Conservation (phyloP, 2,797 vertebrate genomes). For the Typhlichthys subterraneus region DNA sequence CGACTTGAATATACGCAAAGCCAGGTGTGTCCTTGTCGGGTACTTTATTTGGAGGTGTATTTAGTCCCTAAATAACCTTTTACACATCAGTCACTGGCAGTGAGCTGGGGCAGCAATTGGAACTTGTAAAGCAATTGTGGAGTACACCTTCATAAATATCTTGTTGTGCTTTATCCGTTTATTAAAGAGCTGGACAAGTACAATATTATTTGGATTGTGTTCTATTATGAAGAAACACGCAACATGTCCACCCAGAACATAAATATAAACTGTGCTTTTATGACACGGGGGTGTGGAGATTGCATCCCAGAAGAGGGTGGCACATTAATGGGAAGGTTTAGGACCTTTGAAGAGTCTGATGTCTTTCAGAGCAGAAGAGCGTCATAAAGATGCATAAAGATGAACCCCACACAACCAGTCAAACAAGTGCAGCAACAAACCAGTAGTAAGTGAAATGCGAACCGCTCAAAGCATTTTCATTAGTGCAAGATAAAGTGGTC, state of each 20-base stretch:
- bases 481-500: too few relatives aligned
- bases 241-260: constrained; percentile 46
- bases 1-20: too few relatives aligned
- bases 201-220: constrained; percentile 7
- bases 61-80: too few relatives aligned
- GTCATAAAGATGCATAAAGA: constrained; percentile 53
- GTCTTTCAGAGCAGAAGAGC: constrained; percentile 4
- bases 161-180: too few relatives aligned
- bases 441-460: constrained; percentile 16
- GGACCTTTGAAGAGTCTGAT: constrained; percentile 32
- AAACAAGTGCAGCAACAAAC: constrained; percentile 1
- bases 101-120: too few relatives aligned
- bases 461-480: constrained; percentile 31
- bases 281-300: constrained; percentile 41
- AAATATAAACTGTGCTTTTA: constrained; percentile 61
- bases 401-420: constrained; percentile 31
- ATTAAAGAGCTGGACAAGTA: too few relatives aligned
- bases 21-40: too few relatives aligned
- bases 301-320: constrained; percentile 19
- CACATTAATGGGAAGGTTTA: constrained; percentile 59
- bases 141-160: too few relatives aligned
- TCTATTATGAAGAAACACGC: constrained; percentile 26
- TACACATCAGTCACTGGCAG: too few relatives aligned
- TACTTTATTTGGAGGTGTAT: too few relatives aligned
- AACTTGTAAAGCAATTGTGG: too few relatives aligned